Conservation (phyloP, 1,140 invertebrate genomes). For the Drosophila tristis region DNA sequence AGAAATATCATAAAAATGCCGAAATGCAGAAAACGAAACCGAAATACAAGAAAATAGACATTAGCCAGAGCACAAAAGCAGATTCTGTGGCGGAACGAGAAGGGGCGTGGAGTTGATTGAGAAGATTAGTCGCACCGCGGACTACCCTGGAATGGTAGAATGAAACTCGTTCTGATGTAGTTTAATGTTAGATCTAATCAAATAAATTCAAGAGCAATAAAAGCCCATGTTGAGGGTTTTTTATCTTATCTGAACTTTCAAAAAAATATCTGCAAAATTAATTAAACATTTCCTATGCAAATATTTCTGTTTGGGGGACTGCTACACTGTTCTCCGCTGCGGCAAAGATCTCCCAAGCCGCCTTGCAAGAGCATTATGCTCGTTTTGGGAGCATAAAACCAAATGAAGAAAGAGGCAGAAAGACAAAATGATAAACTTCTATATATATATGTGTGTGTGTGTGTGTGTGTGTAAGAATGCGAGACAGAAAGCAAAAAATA, state of each 20-base stretch:
- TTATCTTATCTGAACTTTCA: no score
- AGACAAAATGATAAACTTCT: constrained; percentile 71
- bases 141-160: constrained; percentile 7
- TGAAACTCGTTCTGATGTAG: neutral
- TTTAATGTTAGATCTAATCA: no score
- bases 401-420: constrained; percentile 15
- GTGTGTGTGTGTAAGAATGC: constrained; percentile 11
- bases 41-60: constrained; percentile 53
- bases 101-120: neutral
- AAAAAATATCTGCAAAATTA: constrained; percentile 1
- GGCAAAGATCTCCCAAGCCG: constrained; percentile 3
- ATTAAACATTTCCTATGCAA: no score
- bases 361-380: constrained; percentile 3
- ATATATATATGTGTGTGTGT: constrained; percentile 23
- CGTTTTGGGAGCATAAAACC: constrained; percentile 11
- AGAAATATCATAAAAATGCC: constrained; percentile 42
- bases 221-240: no score
- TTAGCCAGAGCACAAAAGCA: constrained; percentile 36
- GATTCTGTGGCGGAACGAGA: constrained; percentile 6
- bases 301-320: no score
- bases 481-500: constrained; percentile 19
- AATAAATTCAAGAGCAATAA: no score
- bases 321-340: neutral
- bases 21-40: constrained; percentile 52
- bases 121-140: neutral